Evolutionary conservation across 1,140 invertebrate species (phyloP).

Genomic region (Hestina assimilis): DNA sequence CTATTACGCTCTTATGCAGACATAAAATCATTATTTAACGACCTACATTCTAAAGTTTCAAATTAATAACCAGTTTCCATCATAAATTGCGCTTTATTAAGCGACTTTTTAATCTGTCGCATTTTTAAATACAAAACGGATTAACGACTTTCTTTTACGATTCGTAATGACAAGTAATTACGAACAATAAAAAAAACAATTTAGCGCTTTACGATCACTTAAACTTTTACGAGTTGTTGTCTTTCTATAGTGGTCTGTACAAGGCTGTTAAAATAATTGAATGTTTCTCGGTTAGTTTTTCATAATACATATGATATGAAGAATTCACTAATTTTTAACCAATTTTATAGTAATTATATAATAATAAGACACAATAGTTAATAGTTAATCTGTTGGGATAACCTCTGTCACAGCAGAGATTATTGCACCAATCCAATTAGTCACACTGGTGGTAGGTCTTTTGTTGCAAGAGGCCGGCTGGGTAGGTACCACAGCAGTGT

Average conservation of each 20-base stretch:
- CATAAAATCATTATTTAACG: too few relatives aligned
- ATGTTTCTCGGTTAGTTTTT: conserved; percentile 8
- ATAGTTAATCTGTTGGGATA: too few relatives aligned
- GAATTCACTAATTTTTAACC: background rate
- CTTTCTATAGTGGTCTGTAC: conserved; percentile 17
- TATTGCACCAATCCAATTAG: too few relatives aligned
- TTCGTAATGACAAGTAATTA: conserved; percentile 33
- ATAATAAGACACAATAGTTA: too few relatives aligned
- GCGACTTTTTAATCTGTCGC: conserved; percentile 18
- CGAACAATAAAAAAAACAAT: conserved; percentile 30
- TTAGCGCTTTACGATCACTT: conserved; percentile 24
- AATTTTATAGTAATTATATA: too few relatives aligned
- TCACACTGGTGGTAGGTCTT: too few relatives aligned
- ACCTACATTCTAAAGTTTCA: too few relatives aligned
- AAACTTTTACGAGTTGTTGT: conserved; percentile 27
- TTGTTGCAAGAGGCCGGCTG: too few relatives aligned
- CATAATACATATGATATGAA: background rate
- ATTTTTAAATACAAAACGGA: conserved; percentile 16
- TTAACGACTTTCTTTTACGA: conserved; percentile 26
- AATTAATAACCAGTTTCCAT: too few relatives aligned
- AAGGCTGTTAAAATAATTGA: conserved; percentile 22
- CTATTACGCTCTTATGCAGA: too few relatives aligned
- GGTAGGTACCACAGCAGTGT: too few relatives aligned
- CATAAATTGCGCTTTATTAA: background rate
- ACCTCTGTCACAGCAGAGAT: too few relatives aligned